Percentiles rank a stretch among this genome's conserved stretches.
Conservation (phyloP, 2,113 vertebrate genomes). For the Pelusios castaneus region DNA sequence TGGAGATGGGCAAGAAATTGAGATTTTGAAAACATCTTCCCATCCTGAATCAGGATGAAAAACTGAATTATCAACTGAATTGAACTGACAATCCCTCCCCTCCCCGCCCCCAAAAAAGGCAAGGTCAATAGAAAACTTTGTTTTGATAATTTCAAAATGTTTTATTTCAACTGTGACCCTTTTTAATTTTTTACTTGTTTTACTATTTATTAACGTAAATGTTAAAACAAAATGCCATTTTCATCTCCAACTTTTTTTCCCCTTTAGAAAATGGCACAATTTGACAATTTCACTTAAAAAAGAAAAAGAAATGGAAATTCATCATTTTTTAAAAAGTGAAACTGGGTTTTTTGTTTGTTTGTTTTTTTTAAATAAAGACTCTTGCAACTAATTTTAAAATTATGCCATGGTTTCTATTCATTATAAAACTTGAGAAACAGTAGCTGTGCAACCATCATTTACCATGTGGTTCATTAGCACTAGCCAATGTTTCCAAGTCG, state of each 20-base stretch:
- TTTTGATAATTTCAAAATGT: no score
- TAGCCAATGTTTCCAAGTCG: not conserved
- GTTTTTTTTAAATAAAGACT: constrained; percentile 17
- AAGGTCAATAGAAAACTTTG: no score
- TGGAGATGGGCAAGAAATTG: not conserved
- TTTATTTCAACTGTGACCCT: not conserved
- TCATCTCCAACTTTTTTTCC: not conserved
- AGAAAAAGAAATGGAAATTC: not conserved
- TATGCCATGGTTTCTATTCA: not conserved
- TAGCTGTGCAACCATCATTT: fast-evolving
- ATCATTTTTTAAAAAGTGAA: not conserved
- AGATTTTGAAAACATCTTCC: not conserved
- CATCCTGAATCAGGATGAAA: not conserved
- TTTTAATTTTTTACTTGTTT: not conserved
- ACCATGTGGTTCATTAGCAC: not conserved
- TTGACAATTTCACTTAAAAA: not conserved
- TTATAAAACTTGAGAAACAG: not conserved
- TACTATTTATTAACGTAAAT: not conserved
- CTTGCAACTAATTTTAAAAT: not conserved
- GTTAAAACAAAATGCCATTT: not conserved
- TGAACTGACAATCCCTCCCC: no score
- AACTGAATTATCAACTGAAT: not conserved
- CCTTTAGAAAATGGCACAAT: not conserved
- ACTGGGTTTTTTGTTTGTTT: not conserved
- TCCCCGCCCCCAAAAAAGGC: no score